phyloP scores from a whole-genome alignment of 2,113 vertebrate genomes.

The Semicossyphus pulcher region DNA sequence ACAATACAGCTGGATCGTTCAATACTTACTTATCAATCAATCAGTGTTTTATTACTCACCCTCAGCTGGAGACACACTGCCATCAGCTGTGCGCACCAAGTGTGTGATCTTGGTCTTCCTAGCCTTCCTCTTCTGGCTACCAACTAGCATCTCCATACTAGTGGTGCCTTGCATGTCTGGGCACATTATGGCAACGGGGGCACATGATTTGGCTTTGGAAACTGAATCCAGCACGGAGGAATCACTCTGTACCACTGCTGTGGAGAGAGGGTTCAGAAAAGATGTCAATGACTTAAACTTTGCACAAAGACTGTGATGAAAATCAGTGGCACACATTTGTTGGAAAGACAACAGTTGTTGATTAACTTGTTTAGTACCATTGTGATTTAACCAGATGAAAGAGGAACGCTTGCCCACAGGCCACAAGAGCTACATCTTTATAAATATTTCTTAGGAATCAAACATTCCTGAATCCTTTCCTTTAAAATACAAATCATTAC shows the following conservation, averaged over 20 bases:
- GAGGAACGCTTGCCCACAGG: not conserved
- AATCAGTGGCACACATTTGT: too few species aligned
- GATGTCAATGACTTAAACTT: not conserved
- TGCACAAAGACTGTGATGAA: not conserved
- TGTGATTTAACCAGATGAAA: constrained; percentile 1
- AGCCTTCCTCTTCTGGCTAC: constrained; percentile 99
- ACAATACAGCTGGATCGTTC: too few species aligned
- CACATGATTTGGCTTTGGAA: constrained; percentile 85
- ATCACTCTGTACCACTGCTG: constrained; percentile 88
- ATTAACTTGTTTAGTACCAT: not conserved
- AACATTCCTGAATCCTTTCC: too few species aligned
- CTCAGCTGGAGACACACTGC: constrained; percentile 91
- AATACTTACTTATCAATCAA: not conserved
- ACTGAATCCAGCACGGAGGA: constrained; percentile 80
- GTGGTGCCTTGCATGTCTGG: constrained; percentile 84
- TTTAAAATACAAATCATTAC: too few species aligned
- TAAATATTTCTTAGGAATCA: not conserved
- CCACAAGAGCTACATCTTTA: not conserved
- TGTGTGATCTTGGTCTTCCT: constrained; percentile 99
- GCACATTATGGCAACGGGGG: constrained; percentile 81
- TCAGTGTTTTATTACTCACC: constrained; percentile 69
- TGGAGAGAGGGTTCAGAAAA: constrained; percentile 48
- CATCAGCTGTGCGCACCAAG: constrained; percentile 93
- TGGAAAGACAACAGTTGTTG: not conserved
- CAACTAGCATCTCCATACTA: constrained; percentile 91